Percentiles rank a stretch among this genome's conserved stretches.
Conservation (phyloP, 1,140 invertebrate species). For the Drosophila melanogaster region Release_6_plus_ISO1_MT NT_037436.4:4719501-4720000, state of each 20-base stretch:
- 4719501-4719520: slow-evolving; percentile 13
- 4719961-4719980: slow-evolving; percentile 73
- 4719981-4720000: slow-evolving; percentile 83
- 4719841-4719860: slow-evolving; percentile 10
- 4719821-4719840: slow-evolving; percentile 56
- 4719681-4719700: slow-evolving; percentile 4
- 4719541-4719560: slow-evolving; percentile 65
- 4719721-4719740: background rate
- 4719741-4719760: too few species aligned
- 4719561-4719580: slow-evolving; percentile 41
- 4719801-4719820: slow-evolving; percentile 78
- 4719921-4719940: slow-evolving; percentile 30
- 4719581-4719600: slow-evolving; percentile 17
- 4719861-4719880: slow-evolving; percentile 51
- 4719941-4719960: slow-evolving; percentile 48
- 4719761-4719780: slow-evolving; percentile 44
- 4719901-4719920: slow-evolving; percentile 18
- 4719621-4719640: slow-evolving; percentile 40
- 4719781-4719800: slow-evolving; percentile 70
- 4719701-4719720: background rate
- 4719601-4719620: slow-evolving; percentile 31
- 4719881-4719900: slow-evolving; percentile 20
- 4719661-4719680: slow-evolving; percentile 25
- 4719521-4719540: slow-evolving; percentile 25
- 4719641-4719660: slow-evolving; percentile 53